These are phyloP conservation scores for Tetragnatha versicolor DNA, from an alignment of 1,140 invertebrate genomes.

Conservation along the genomic window DNA sequence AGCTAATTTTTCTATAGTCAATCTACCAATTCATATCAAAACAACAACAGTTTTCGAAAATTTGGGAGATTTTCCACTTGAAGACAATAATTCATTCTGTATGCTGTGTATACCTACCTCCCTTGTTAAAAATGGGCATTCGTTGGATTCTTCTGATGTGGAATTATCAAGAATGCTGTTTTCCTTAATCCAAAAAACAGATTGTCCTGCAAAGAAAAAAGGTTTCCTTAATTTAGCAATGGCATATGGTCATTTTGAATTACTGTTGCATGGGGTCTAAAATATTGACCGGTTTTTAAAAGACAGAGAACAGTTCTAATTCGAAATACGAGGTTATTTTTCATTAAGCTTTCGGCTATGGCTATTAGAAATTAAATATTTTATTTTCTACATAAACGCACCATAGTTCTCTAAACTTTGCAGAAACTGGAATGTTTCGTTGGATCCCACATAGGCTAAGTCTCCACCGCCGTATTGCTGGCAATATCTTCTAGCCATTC, in stretches of 20 bases:
- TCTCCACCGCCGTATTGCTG: neutral
- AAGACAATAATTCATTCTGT: neutral
- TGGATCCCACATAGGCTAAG: neutral
- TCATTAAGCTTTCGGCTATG: neutral
- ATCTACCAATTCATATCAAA: too few relatives aligned
- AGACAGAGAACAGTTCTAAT: neutral
- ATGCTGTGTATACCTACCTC: neutral
- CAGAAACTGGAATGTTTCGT: too few relatives aligned
- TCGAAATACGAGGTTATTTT: neutral
- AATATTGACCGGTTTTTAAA: neutral
- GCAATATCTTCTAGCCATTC: conserved; percentile 15
- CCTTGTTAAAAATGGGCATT: neutral
- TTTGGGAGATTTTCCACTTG: neutral
- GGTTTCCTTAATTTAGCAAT: too few relatives aligned
- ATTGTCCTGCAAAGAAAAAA: too few relatives aligned
- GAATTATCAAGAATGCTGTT: neutral
- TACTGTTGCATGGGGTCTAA: neutral
- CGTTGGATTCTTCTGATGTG: neutral
- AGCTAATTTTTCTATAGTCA: too few relatives aligned
- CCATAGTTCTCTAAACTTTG: neutral
- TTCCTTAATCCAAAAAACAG: neutral
- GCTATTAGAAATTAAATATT: neutral
- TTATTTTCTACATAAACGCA: neutral
- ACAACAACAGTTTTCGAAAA: neutral
- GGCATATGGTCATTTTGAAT: neutral